Evolutionary conservation across 64 coral and sea anemone species (phyloP), one percentile per base, ranked within the genome.

Genomic region (Actinia equina): DNA sequence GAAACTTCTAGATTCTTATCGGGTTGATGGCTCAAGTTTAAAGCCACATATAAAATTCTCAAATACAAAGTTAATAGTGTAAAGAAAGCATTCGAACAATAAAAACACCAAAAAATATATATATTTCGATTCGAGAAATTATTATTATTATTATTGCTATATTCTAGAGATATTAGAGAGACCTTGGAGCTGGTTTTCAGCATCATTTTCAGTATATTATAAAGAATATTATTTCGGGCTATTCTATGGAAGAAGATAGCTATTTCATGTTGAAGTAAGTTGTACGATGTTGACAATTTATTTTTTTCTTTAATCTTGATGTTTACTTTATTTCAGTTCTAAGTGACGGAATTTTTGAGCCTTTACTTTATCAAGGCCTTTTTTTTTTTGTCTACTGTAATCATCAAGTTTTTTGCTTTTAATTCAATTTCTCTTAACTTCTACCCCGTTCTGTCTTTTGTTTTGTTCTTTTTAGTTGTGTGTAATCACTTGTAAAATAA

Each of bases 91-190:
- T 49, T 81, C 78, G 44, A 52, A 49, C 78, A n/a, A n/a, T n/a
- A n/a, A n/a, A n/a, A n/a, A 81, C 78, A 81, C 78, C 49, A n/a
- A 81, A 52, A 81, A 81, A 81, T 81, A 81, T 81, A 85, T 85
- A 85, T 85, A 60, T 60, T 85, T 85, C 43, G 26, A 85, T 25
- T 85, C 62, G 83, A 85, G 83, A 85, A 85, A 85, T 85, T 85
- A 85, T 85, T 85, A 85, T 82, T 82, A 82, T 74, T 81, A 53
- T 84, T 85, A 85, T 60, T 85, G 59, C 83, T 62, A 85, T 85
- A 85, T 85, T 45, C 52, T 57, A 85, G 83, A 85, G 16, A 85
- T 85, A 60, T 81, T 81, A 81, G 78, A 81, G 78, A 81, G 49
- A 49, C n/a, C 49, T 20, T 52, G 23, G 19, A 65, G 78, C 78